Evolutionary conservation across 2,888 invertebrate genomes (phyloP).

Genomic region (Amorpha juglandis): DNA sequence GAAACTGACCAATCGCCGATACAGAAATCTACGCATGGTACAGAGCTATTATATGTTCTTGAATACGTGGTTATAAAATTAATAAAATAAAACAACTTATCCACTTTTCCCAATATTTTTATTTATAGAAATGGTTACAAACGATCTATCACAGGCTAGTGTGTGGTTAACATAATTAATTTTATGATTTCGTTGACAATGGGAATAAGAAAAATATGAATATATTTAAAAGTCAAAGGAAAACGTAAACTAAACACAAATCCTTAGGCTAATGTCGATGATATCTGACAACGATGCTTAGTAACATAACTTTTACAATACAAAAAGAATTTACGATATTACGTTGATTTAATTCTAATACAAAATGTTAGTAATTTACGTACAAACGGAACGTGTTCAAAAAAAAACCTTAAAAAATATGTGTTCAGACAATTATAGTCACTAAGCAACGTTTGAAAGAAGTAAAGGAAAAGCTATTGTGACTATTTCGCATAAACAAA

Average conservation of each 20-base stretch:
- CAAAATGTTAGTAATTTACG: neutral
- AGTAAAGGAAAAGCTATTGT: slow-evolving; percentile 11
- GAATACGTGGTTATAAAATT: neutral
- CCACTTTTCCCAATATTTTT: slow-evolving; percentile 60
- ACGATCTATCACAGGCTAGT: slow-evolving; percentile 78
- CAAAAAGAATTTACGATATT: no score
- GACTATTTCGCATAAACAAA: slow-evolving; percentile 28
- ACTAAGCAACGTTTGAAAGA: slow-evolving; percentile 6
- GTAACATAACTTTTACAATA: neutral
- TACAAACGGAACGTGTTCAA: neutral
- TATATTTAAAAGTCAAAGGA: neutral
- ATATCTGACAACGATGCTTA: slow-evolving; percentile 27
- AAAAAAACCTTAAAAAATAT: no score
- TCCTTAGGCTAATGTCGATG: slow-evolving; percentile 35
- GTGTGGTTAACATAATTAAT: slow-evolving; percentile 54
- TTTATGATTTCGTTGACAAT: slow-evolving; percentile 40
- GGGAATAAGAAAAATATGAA: neutral
- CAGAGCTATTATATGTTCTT: no score
- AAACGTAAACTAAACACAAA: slow-evolving; percentile 26
- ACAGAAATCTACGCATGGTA: no score
- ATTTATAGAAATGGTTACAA: slow-evolving; percentile 72
- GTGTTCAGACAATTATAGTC: neutral
- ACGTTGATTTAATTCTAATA: no score
- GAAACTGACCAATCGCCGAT: no score
- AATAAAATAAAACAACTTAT: slow-evolving; percentile 38